phyloP scores from a whole-genome alignment of 2,113 vertebrate genomes.

The Etheostoma cragini region DNA sequence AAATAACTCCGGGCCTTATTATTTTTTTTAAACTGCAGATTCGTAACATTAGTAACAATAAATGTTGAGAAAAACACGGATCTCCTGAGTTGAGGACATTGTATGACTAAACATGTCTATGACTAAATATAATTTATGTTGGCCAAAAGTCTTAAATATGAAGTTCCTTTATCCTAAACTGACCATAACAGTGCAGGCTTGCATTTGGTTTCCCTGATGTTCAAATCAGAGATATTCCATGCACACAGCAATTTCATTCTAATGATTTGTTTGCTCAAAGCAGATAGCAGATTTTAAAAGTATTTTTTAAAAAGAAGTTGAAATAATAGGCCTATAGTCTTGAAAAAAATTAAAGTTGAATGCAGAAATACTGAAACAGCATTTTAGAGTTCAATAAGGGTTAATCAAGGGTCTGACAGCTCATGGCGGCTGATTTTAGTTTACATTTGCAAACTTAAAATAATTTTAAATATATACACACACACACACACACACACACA shows the following conservation, averaged over 20 bases:
- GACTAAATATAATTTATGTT: neutral
- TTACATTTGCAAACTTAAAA: neutral
- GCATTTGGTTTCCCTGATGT: neutral
- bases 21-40: neutral
- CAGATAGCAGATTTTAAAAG: too few relatives aligned
- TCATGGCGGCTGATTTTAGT: neutral
- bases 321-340: neutral
- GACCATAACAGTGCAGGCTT: neutral
- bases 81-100: neutral
- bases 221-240: neutral
- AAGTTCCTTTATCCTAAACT: neutral
- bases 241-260: neutral
- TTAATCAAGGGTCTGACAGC: neutral
- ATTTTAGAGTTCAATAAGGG: neutral
- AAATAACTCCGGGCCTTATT: neutral
- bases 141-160: neutral
- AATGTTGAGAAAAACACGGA: neutral
- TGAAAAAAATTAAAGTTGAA: neutral
- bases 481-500: too few relatives aligned
- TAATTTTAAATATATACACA: neutral
- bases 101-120: too few relatives aligned
- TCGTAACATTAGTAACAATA: too few relatives aligned
- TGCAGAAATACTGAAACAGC: neutral
- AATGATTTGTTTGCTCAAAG: neutral
- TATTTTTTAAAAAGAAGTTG: too few relatives aligned